Base-by-base conservation (phyloP, 2,888 invertebrate genomes). In the Cenopis cana region DNA sequence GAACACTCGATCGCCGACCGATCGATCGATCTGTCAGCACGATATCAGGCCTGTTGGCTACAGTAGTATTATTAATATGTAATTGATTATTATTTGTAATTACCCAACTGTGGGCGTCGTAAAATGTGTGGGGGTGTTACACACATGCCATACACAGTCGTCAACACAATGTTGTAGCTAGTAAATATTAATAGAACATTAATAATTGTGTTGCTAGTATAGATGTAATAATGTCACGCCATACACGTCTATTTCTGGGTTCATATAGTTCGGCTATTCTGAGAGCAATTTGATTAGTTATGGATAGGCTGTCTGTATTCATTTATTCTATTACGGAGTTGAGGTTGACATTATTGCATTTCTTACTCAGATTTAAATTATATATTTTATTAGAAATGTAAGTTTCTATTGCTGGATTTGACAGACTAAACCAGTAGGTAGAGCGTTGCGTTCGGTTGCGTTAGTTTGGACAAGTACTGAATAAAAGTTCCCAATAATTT, bases 181-280 rank as follows among this genome's bases (percentile, higher is more conserved):
- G 36, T 57, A 57, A 18, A 57, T 64, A 64, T n/a, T 54, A 64
- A 64, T 54, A 64, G 50, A 54, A 24, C 64, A n/a, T 64, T 18
- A 61, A 50, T 61, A 61, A 18, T 5, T 46, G 10, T n/a, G 60
- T 29, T 9, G 33, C 17, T 33, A 56, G 17, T 54, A 10, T 3
- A 9, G 9, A 46, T 49, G n/a, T n/a, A n/a, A n/a, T n/a, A n/a
- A n/a, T n/a, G 46, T 60, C 60, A 49, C 60, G 60, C 46, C 46
- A 29, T 60, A 38, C 29, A 24, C 3, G 4, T 18, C 56, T 57
- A 57, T 36, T 36, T 6, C n/a, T 36, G 18, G 36, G 33, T 0
- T 1, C 12, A 2, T 11, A 2, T n/a, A 36, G 18, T 5, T 36
- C 36, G 29, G 4, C n/a, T 56, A 36, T 56, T 56, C 33, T 38